Percentiles rank a stretch among this genome's conserved stretches.
Evolutionary conservation across 2,888 invertebrate genomes (phyloP).

Genomic region (Agonopterix subpropinquella): DNA sequence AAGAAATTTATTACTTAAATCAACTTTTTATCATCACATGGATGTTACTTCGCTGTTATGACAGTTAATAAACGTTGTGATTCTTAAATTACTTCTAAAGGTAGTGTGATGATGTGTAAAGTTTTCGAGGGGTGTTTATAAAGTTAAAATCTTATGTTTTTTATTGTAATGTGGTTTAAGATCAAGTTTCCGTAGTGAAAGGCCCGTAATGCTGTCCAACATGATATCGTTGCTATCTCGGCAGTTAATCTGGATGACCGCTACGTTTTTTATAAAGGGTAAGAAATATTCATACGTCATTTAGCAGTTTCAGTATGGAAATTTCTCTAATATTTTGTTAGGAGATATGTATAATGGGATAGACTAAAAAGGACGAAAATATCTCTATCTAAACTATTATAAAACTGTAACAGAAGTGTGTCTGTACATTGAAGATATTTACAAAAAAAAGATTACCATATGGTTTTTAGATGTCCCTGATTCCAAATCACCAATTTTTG

Average conservation of each 20-base stretch:
- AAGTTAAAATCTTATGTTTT: not conserved
- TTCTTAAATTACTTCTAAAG: not conserved
- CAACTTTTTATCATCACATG: constrained; percentile 15
- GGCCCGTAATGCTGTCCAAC: constrained; percentile 19
- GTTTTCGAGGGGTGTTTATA: not conserved
- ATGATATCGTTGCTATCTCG: constrained; percentile 31
- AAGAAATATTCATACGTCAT: constrained; percentile 15
- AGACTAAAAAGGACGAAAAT: no score
- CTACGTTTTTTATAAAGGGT: constrained; percentile 49
- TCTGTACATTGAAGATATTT: no score
- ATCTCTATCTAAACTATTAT: no score
- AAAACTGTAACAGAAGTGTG: no score
- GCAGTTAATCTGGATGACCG: constrained; percentile 44
- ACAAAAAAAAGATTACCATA: no score
- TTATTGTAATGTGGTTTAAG: not conserved
- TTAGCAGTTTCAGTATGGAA: no score
- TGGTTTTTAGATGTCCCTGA: no score
- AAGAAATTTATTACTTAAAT: constrained; percentile 35
- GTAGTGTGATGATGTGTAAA: not conserved
- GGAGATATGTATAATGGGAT: no score
- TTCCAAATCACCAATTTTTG: no score
- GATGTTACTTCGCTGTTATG: constrained; percentile 9
- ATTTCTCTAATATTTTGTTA: no score
- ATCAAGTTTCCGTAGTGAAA: constrained; percentile 3
- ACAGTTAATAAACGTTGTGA: constrained; percentile 15